These are phyloP conservation scores for Macropus fuliginosus DNA, from an alignment of 2,797 vertebrate genomes.

Conservation along the genomic window DNA sequence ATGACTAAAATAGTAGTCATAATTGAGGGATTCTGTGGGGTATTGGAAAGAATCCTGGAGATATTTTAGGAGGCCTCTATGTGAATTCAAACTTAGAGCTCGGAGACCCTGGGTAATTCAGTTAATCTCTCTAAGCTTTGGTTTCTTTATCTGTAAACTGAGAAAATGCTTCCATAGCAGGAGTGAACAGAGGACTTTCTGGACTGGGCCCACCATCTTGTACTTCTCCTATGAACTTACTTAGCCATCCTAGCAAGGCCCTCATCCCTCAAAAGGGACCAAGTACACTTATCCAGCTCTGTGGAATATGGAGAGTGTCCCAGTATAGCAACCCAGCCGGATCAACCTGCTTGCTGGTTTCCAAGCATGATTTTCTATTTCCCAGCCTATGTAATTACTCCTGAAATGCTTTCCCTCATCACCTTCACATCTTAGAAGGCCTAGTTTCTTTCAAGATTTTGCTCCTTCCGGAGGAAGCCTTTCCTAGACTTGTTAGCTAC, in stretches of 20 bases:
- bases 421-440: not conserved
- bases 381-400: not conserved
- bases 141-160: slow-evolving; percentile 29
- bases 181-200: not conserved
- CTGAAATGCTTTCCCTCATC: not conserved
- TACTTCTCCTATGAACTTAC: not conserved
- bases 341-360: not conserved
- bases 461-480: not conserved
- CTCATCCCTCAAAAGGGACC: not conserved
- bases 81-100: not conserved
- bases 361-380: not conserved
- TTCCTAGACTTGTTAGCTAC: not conserved
- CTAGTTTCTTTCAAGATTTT: not conserved
- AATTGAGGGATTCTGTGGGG: not conserved
- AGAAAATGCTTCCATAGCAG: not conserved
- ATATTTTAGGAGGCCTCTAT: not conserved
- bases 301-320: not conserved
- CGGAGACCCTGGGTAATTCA: not conserved
- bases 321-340: not conserved
- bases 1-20: not conserved
- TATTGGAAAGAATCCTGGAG: not conserved
- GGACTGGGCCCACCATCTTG: not conserved
- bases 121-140: slow-evolving; percentile 5
- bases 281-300: not conserved
- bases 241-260: not conserved